Conservation (phyloP, 2,113 vertebrate species). For the Cervus canadensis region DNA sequence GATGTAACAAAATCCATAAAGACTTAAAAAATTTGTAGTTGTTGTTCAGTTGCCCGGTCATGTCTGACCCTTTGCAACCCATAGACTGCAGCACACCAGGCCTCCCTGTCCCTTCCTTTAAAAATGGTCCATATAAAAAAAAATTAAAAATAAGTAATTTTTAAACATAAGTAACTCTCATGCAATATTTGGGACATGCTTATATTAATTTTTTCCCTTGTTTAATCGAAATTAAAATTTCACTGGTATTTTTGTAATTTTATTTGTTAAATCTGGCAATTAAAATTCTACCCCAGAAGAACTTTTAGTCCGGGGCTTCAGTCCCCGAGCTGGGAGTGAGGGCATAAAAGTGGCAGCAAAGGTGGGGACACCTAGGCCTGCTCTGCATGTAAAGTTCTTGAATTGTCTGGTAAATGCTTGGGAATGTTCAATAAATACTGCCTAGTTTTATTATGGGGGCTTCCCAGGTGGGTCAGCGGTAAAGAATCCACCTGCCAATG, state of each 20-base stretch:
- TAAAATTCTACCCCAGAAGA: not conserved
- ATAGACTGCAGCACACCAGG: not conserved
- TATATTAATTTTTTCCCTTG: not conserved
- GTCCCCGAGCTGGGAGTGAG: fast-evolving
- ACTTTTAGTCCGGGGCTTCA: not conserved
- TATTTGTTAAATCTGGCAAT: not conserved
- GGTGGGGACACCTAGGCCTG: not conserved
- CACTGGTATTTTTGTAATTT: not conserved
- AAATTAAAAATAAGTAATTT: not conserved
- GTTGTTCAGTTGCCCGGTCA: not conserved
- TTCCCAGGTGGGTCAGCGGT: not conserved
- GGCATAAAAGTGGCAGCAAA: not conserved
- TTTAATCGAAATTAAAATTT: not conserved
- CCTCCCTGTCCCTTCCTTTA: not conserved
- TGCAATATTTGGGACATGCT: not conserved
- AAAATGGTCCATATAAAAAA: not conserved
- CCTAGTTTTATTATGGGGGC: not conserved
- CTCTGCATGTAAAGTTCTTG: not conserved
- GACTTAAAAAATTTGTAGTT: not conserved
- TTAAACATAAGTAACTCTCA: not conserved
- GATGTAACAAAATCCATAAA: not conserved
- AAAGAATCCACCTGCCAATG: not conserved
- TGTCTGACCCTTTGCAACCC: not conserved
- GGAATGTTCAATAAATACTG: not conserved
- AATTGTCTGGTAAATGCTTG: not conserved